Percentiles rank a stretch among this genome's conserved stretches.
These are phyloP conservation scores for Sciaenops ocellatus DNA, from an alignment of 2,797 vertebrate genomes.

Conservation along the genomic window DNA sequence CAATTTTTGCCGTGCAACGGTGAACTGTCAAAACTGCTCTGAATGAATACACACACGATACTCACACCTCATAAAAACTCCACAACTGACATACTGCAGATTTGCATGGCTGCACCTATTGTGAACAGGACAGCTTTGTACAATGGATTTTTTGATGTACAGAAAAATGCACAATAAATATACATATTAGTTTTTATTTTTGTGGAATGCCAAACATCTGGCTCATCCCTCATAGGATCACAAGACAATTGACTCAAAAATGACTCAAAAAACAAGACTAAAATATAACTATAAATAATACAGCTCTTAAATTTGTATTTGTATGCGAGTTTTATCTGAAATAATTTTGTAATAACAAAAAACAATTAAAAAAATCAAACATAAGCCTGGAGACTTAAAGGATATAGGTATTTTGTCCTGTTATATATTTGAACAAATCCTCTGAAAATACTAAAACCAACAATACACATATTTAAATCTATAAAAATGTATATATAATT, in stretches of 20 bases:
- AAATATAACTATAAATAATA: not conserved
- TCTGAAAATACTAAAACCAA: not conserved
- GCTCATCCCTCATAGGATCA: not conserved
- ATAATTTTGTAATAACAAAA: constrained; percentile 8
- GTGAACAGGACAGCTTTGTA: not conserved
- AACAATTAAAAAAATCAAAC: no score
- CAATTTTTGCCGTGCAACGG: constrained; percentile 31
- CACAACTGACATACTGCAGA: constrained; percentile 1
- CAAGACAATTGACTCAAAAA: not conserved
- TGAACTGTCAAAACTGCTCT: constrained; percentile 5
- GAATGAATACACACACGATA: constrained; percentile 16
- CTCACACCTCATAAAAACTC: constrained; percentile 29
- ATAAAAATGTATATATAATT: not conserved
- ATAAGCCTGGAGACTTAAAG: no score
- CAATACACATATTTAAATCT: not conserved
- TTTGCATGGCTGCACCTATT: not conserved
- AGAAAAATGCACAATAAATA: not conserved
- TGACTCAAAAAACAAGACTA: no score
- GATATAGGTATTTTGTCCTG: not conserved
- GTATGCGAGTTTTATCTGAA: constrained; percentile 15
- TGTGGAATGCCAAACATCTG: not conserved
- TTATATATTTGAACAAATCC: not conserved
- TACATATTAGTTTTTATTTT: not conserved
- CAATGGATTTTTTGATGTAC: not conserved
- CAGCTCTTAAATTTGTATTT: constrained; percentile 18